Base-by-base conservation (phyloP, 2,888 invertebrate species). In the Therioaphis trifolii region DNA sequence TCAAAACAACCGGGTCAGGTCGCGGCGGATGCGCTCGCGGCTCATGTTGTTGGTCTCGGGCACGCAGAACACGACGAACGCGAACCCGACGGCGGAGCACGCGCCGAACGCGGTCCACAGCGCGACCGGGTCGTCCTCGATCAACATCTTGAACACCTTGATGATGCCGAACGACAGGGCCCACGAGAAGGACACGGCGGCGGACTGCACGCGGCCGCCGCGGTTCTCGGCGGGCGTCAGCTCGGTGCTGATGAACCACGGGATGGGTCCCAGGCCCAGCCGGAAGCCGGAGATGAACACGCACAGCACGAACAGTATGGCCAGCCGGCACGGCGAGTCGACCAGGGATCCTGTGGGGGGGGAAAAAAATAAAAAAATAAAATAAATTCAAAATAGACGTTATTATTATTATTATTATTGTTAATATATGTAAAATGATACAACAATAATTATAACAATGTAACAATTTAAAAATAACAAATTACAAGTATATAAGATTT, bases 141-240 rank as follows among this genome's bases (percentile, higher is more conserved):
- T 89, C 86, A 94, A 88, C 84, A 92, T 91, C 85, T 92, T 91
- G 71, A 93, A 94, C 49, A 91, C 69, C 58, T 88, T 87, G 7
- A 88, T 88, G 43, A 89, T 86, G 43, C 88, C 58, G 85, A 89
- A 89, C 29, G 88, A 88, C 66, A 87, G 85, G 35, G 86, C 85
- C 89, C 89, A 89, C 84, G 89, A 90, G 79, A 88, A 87, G 71
- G 89, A 87, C 3, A 89, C 88, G 2, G 89, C 88, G 52, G 89
- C 85, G 5, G 89, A 82, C 24, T 72, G 80, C 9, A 72, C n/a
- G n/a, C n/a, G n/a, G n/a, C n/a, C 12, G 52, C 29, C 63, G 1
- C 71, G 14, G 27, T 71, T 63, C 72, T 80, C 75, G 14, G 76
- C 35, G 18, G 85, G 80, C 15, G 84, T 35, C 68, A 89, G 85